phyloP scores from a whole-genome alignment of 2,797 vertebrate genomes.

The Momotus momota region DNA sequence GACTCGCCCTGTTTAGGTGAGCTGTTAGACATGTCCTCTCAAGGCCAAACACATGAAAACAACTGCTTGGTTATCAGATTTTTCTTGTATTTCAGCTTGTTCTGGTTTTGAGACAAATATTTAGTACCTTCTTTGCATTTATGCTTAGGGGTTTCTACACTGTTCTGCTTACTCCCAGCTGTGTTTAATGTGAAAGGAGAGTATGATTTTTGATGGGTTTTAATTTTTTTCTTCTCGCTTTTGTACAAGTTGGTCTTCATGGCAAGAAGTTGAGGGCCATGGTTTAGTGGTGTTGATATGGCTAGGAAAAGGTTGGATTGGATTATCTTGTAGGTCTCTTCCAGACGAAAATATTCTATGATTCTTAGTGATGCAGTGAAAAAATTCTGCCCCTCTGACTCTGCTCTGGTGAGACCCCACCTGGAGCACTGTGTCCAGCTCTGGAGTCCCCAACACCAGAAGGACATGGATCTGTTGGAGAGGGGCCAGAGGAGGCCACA shows the following conservation, averaged over 20 bases:
- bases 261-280: background rate
- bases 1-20: background rate
- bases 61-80: background rate
- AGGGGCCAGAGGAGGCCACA: too few species aligned
- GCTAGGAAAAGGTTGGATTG: too few species aligned
- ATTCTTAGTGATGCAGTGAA: too few species aligned
- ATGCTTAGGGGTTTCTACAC: rapidly evolving
- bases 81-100: background rate
- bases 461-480: too few species aligned
- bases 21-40: background rate
- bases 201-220: background rate
- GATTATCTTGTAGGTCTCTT: too few species aligned
- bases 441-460: too few species aligned
- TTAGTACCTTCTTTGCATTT: background rate
- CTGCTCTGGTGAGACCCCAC: too few species aligned
- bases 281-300: too few species aligned
- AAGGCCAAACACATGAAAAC: background rate
- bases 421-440: too few species aligned
- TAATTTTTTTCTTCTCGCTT: background rate
- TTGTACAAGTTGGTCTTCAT: background rate
- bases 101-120: background rate
- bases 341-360: too few species aligned
- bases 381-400: too few species aligned
- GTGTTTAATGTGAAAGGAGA: background rate
- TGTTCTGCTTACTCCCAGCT: background rate